Base-by-base conservation (phyloP, 2,888 invertebrate genomes). In the Petrolisthes cinctipes region DNA sequence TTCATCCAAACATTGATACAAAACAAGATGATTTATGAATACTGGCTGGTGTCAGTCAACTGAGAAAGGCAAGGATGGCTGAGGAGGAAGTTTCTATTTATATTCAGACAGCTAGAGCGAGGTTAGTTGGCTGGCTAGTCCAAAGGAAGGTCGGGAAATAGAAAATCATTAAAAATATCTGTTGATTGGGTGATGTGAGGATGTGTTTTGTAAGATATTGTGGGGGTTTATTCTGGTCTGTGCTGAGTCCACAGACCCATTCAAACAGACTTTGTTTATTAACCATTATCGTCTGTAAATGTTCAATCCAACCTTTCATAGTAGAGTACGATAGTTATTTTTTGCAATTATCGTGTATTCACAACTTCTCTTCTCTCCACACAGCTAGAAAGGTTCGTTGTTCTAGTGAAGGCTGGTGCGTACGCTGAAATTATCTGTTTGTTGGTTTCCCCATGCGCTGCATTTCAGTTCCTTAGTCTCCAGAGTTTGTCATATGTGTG, bases 351-450 rank as follows among this genome's bases (percentile, higher is more conserved):
- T 84, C 6, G 20, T 71, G 71, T 71, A n/a, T 17, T 61, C 17
- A 83, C 80, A 71, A n/a, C 71, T 71, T 61, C 17, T 83, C 81
- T 76, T 86, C 78, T 84, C 76, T 84, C 75, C 82, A 75, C 83
- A 73, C 71, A 66, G 73, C 71, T 37, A 37, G 37, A 37, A 83
- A 87, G 81, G 87, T 87, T 87, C 80, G 87, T 87, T 87, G 87
- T 87, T 83, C 83, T 83, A 82, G 83, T 80, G 83, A 79, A 75
- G 87, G 79, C 87, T 80, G 84, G 87, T 87, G 80, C 80, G 73
- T 83, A 81, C 80, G 71, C 71, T n/a, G 20, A 84, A 84, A 83
- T 87, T 71, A 86, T n/a, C 51, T 23, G 73, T 79, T 23, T 86
- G 71, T 56, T 61, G 51, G 68, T 79, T 56, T 57, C 80, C 71